Conservation (phyloP, 92 coral and sea anemone genomes). For the Paramuricea clavata region DNA sequence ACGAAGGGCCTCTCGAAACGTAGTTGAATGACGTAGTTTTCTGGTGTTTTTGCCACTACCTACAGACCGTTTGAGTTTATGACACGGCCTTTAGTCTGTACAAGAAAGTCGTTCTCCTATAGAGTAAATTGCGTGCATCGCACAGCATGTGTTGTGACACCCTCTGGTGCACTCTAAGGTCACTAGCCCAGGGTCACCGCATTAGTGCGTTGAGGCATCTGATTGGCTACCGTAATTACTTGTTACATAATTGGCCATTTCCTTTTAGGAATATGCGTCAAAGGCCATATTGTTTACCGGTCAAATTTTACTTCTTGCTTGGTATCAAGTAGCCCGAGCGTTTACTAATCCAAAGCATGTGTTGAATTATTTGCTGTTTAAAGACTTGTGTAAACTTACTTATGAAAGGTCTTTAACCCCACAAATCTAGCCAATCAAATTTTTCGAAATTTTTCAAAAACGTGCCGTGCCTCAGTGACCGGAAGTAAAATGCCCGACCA, state of each 20-base stretch:
- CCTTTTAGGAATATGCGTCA: not conserved
- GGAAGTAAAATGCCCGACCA: not conserved
- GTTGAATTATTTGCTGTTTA: not conserved
- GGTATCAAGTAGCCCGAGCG: not conserved
- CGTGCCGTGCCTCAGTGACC: constrained; percentile 1
- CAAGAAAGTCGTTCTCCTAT: too few species aligned
- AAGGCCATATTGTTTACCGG: constrained; percentile 3
- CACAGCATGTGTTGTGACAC: too few species aligned
- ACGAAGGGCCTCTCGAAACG: too few species aligned
- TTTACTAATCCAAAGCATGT: not conserved
- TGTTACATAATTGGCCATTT: not conserved
- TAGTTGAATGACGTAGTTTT: too few species aligned
- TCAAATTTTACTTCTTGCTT: not conserved
- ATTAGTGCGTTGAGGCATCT: not conserved
- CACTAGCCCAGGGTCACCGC: too few species aligned
- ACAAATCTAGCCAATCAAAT: constrained; percentile 5
- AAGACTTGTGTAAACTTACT: not conserved
- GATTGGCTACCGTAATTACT: not conserved
- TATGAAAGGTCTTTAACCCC: not conserved
- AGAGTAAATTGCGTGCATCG: too few species aligned
- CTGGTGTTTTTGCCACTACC: too few species aligned
- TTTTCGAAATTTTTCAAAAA: not conserved
- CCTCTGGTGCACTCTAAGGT: too few species aligned
- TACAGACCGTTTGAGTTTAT: too few species aligned
- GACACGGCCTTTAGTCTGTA: too few species aligned